Conservation (phyloP, 2,113 vertebrate species). For the Macrotus californicus region DNA sequence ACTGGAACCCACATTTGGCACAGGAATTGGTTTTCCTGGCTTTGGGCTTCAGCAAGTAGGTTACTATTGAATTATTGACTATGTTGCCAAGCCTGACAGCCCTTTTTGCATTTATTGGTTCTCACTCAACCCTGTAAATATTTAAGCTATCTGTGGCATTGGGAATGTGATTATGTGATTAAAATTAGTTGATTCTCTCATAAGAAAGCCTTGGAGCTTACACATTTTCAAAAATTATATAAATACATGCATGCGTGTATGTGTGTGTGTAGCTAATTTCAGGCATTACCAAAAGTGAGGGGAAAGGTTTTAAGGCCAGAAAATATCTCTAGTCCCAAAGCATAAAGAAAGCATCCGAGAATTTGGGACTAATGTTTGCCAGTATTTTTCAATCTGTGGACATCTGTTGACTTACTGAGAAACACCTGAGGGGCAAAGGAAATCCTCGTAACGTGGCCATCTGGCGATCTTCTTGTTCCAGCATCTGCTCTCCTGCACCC, state of each 20-base stretch:
- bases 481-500: constrained; percentile 45
- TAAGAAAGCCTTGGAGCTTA: constrained; percentile 19
- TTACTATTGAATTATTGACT: constrained; percentile 27
- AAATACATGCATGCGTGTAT: not conserved
- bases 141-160: constrained; percentile 20
- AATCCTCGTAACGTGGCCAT: constrained; percentile 51
- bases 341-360: not conserved
- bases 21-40: not conserved
- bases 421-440: constrained; percentile 63
- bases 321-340: not conserved
- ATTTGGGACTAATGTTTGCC: not conserved
- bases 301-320: constrained; percentile 40
- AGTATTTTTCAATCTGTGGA: constrained; percentile 44
- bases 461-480: constrained; percentile 60
- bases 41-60: constrained; percentile 20
- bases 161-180: constrained; percentile 4
- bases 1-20: constrained; percentile 13
- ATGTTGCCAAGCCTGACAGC: not conserved
- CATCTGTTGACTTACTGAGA: constrained; percentile 57
- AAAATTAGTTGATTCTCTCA: not conserved
- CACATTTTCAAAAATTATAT: not conserved
- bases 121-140: constrained; percentile 25
- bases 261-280: not conserved
- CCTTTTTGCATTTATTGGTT: constrained; percentile 12
- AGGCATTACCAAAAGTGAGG: not conserved